A percentile compares a stretch with the other conserved stretches of the same genome.
These are phyloP conservation scores for Phocoena sinus DNA, from an alignment of 2,113 vertebrate genomes.

Conservation along the genomic window DNA sequence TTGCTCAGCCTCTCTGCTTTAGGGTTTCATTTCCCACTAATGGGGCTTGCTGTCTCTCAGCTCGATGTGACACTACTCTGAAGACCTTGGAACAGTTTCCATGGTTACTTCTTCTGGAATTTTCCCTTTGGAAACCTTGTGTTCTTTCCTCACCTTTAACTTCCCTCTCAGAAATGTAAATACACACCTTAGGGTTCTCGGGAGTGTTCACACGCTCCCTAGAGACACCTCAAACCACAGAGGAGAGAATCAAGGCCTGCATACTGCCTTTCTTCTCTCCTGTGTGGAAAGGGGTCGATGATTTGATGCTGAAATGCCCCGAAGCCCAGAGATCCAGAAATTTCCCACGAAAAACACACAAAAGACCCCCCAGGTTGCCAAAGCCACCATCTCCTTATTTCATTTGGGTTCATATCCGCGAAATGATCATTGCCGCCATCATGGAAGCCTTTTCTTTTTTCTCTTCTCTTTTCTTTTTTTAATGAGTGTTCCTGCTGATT, in stretches of 20 bases:
- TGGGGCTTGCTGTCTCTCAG: not conserved
- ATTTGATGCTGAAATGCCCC: slow-evolving; percentile 6
- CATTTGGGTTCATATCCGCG: slow-evolving; percentile 10
- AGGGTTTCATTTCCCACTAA: slow-evolving; percentile 36
- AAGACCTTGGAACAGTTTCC: slow-evolving; percentile 66
- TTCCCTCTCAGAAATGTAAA: slow-evolving; percentile 63
- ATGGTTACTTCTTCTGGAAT: slow-evolving; percentile 71
- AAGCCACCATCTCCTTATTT: slow-evolving; percentile 24
- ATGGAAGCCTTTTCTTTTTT: slow-evolving; percentile 18
- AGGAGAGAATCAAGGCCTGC: slow-evolving; percentile 32
- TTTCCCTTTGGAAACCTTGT: slow-evolving; percentile 64
- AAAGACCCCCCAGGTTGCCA: not conserved
- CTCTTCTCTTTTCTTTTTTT: not conserved
- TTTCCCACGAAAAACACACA: not conserved
- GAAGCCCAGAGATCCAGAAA: not conserved
- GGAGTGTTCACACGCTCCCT: slow-evolving; percentile 26
- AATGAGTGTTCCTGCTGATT: not conserved
- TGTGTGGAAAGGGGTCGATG: not conserved
- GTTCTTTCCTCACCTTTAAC: slow-evolving; percentile 60
- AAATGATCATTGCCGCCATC: not conserved
- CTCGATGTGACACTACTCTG: slow-evolving; percentile 53
- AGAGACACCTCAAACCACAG: slow-evolving; percentile 37
- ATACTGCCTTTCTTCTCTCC: slow-evolving; percentile 26
- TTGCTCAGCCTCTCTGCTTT: slow-evolving; percentile 42
- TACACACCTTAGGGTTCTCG: slow-evolving; percentile 28